A percentile compares a stretch with the other conserved stretches of the same genome.
These are phyloP conservation scores for Platycheirus albimanus DNA, from an alignment of 2,888 invertebrate species.

Conservation along the genomic window DNA sequence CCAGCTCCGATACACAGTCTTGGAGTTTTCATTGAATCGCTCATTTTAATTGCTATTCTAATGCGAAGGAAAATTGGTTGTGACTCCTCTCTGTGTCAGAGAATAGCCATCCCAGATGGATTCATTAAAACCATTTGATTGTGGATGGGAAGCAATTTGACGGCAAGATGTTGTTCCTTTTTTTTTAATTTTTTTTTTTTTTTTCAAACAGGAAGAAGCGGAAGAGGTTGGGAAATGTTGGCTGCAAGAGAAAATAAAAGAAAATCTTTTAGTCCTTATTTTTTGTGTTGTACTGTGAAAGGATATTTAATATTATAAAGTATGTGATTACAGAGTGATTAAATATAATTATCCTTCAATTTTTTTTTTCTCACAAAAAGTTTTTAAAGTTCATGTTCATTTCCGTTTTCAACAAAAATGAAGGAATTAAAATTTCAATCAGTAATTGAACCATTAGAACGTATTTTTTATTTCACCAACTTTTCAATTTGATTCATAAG, in stretches of 20 bases:
- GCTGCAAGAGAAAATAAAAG: not conserved
- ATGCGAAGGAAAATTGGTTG: constrained; percentile 66
- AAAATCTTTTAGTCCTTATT: too few species aligned
- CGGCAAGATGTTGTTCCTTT: constrained; percentile 32
- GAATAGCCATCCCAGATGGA: constrained; percentile 70
- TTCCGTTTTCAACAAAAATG: too few species aligned
- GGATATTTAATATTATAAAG: too few species aligned
- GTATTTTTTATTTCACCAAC: too few species aligned
- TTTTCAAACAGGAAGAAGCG: not conserved
- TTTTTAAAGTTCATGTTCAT: too few species aligned
- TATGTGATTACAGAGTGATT: too few species aligned
- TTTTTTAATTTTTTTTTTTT: not conserved
- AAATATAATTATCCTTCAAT: too few species aligned
- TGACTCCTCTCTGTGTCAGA: constrained; percentile 63
- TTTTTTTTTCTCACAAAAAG: too few species aligned
- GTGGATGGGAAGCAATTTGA: constrained; percentile 61
- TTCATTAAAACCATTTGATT: constrained; percentile 60
- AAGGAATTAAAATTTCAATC: too few species aligned
- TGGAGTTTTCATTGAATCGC: constrained; percentile 72
- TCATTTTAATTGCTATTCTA: constrained; percentile 72
- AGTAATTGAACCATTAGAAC: too few species aligned
- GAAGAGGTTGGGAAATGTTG: not conserved
- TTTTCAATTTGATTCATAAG: too few species aligned
- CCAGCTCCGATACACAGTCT: constrained; percentile 60
- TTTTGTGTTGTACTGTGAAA: too few species aligned